Conservation (phyloP, 1,140 invertebrate species). For the Xylocopa sonorina region DNA sequence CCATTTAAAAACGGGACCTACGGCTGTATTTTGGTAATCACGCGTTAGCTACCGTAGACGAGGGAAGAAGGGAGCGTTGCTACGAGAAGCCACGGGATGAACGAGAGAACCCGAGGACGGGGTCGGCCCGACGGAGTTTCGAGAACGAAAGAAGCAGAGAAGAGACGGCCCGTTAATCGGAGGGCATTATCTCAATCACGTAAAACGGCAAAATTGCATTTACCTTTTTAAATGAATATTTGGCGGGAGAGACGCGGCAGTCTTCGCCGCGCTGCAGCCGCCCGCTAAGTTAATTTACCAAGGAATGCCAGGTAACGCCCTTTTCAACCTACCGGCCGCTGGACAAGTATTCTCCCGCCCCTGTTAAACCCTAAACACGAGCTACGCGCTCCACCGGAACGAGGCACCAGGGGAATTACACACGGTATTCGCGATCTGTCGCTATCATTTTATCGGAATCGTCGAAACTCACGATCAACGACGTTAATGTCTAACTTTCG, state of each 20-base stretch:
- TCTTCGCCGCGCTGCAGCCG: conserved; percentile 67
- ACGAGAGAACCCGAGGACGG: conserved; percentile 53
- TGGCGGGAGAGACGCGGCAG: conserved; percentile 75
- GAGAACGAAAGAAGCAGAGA: conserved; percentile 25
- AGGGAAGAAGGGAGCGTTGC: neutral
- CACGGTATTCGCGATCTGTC: neutral
- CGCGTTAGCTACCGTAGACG: conserved; percentile 76
- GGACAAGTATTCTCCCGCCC: conserved; percentile 71
- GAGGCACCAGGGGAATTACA: conserved; percentile 1
- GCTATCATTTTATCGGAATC: neutral
- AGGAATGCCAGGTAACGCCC: conserved; percentile 81
- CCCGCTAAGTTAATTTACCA: conserved; percentile 82
- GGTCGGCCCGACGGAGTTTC: no score
- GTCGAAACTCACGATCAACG: no score
- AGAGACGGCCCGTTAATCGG: conserved; percentile 78
- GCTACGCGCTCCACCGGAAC: conserved; percentile 32
- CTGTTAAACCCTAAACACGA: conserved; percentile 58
- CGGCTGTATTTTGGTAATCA: conserved; percentile 78
- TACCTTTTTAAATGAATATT: conserved; percentile 83
- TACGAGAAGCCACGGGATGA: conserved; percentile 4
- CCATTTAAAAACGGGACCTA: no score
- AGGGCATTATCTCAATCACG: conserved; percentile 82
- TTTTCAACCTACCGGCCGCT: conserved; percentile 74
- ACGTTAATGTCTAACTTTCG: no score
- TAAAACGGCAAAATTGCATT: conserved; percentile 83